A percentile compares a stretch with the other conserved stretches of the same genome.
Conservation (phyloP, 2,113 vertebrate genomes). For the Sebastes schlegelii region DNA sequence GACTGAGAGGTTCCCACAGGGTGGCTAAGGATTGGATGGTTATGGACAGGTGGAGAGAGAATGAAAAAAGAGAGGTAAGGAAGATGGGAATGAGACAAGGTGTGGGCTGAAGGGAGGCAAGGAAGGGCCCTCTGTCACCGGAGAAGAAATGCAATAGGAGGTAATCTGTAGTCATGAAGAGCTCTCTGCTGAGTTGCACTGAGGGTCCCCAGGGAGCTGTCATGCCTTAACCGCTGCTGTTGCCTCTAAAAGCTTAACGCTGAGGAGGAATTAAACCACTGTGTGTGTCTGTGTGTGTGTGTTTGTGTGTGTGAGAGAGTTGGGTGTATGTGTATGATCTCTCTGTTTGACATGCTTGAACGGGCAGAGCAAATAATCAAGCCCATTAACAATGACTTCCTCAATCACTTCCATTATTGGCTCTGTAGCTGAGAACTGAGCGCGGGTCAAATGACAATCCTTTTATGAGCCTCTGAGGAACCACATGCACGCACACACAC, state of each 20-base stretch:
- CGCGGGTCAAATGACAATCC: slow-evolving; percentile 20
- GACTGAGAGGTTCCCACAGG: slow-evolving; percentile 57
- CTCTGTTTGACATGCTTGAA: slow-evolving; percentile 20
- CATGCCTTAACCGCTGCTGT: slow-evolving; percentile 41
- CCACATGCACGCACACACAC: neutral
- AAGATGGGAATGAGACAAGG: slow-evolving; percentile 27
- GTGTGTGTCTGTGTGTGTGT: slow-evolving; percentile 1
- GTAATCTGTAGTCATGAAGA: slow-evolving; percentile 70
- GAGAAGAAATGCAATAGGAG: slow-evolving; percentile 63
- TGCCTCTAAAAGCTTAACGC: slow-evolving; percentile 55
- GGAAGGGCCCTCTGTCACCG: slow-evolving; percentile 44
- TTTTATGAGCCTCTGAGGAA: slow-evolving; percentile 11
- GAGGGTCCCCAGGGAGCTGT: slow-evolving; percentile 53
- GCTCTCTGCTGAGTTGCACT: slow-evolving; percentile 55
- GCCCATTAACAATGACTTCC: slow-evolving; percentile 24
- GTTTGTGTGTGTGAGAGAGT: neutral
- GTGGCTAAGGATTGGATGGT: slow-evolving; percentile 25
- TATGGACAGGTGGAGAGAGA: slow-evolving; percentile 42
- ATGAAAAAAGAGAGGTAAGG: slow-evolving; percentile 3
- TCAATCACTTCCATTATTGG: slow-evolving; percentile 17
- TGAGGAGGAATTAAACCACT: slow-evolving; percentile 50
- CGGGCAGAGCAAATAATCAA: slow-evolving; percentile 40
- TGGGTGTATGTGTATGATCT: slow-evolving; percentile 27
- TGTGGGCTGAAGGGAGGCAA: slow-evolving; percentile 36
- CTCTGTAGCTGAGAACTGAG: slow-evolving; percentile 13